Conservation (phyloP, 1,140 invertebrate genomes). For the Charaxes varanes region DNA sequence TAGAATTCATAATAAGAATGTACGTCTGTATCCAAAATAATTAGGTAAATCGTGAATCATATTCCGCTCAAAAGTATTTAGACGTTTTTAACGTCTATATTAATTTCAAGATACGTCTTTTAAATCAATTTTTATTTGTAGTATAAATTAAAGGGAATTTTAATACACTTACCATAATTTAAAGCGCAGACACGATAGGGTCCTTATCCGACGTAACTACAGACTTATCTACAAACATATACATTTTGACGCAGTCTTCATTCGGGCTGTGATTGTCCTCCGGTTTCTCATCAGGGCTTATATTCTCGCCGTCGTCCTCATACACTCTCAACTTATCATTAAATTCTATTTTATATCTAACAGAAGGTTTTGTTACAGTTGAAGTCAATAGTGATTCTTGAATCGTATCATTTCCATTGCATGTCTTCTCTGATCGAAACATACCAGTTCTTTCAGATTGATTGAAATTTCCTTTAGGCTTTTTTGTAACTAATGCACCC, state of each 20-base stretch:
- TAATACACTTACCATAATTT: conserved; percentile 40
- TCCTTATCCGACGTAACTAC: conserved; percentile 55
- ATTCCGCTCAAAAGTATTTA: not conserved
- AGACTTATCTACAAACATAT: conserved; percentile 65
- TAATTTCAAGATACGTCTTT: not conserved
- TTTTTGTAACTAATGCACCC: conserved; percentile 61
- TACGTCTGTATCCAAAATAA: no score
- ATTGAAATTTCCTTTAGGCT: conserved; percentile 49
- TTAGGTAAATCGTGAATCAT: no score
- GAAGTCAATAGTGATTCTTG: conserved; percentile 80
- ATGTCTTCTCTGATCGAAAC: conserved; percentile 77
- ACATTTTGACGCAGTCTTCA: conserved; percentile 65
- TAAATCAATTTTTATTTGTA: not conserved
- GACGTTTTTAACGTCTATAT: not conserved
- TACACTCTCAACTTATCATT: conserved; percentile 51
- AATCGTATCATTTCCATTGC: conserved; percentile 83
- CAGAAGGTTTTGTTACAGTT: conserved; percentile 52
- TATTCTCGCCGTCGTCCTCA: conserved; percentile 52
- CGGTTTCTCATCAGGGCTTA: conserved; percentile 61
- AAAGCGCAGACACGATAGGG: conserved; percentile 60
- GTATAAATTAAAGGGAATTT: not conserved
- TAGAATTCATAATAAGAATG: no score
- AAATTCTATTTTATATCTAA: conserved; percentile 60
- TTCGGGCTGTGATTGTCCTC: conserved; percentile 53
- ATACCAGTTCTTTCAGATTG: conserved; percentile 60